Base-by-base conservation (phyloP, 2,797 vertebrate species). In the Euthynnus affinis region DNA sequence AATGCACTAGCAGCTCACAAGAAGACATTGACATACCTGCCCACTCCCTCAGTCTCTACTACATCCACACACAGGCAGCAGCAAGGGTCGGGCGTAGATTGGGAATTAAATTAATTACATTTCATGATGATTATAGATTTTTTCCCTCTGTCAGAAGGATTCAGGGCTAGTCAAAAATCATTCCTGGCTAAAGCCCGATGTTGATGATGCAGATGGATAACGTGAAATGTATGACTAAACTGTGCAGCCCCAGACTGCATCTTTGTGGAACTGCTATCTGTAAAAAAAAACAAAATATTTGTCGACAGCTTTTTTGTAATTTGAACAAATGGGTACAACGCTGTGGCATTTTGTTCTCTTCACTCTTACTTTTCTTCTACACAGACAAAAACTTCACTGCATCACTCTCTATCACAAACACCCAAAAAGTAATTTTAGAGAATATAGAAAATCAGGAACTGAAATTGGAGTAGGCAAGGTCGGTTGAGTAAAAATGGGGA, bases 381-480 rank as follows among this genome's bases (percentile, higher is more conserved):
- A 63, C 53, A 74, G 48, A 75, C 25, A 40, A 37, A 75, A 83
- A 37, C 27, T 37, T 60, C 8, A 49, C 46, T 49, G 68, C 40
- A 74, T 83, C 69, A 49, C 56, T 81, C 78, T 75, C 77, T 12
- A 79, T 83, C 67, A 52, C 46, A 51, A 55, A 75, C 25, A 68
- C 14, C 63, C n/a, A 2, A 59, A 63, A 71, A 74, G 80, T 78
- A 32, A 88, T 90, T 68, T 76, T 57, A 70, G 46, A 80, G 55
- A 74, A 75, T 78, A 80, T 59, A 69, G 74, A 70, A 82, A 81
- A 84, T 82, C 64, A 67, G 56, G 27, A 72, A 42, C 78, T 65
- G 71, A 71, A 82, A 82, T 76, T 29, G 66, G 81, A 74, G 49
- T 51, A 60, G 44, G 85, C 10, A 46, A 81, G 66, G 64, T 55